Evolutionary conservation across 2,113 vertebrate genomes (phyloP).

Genomic region (Bambusicola thoracicus): DNA sequence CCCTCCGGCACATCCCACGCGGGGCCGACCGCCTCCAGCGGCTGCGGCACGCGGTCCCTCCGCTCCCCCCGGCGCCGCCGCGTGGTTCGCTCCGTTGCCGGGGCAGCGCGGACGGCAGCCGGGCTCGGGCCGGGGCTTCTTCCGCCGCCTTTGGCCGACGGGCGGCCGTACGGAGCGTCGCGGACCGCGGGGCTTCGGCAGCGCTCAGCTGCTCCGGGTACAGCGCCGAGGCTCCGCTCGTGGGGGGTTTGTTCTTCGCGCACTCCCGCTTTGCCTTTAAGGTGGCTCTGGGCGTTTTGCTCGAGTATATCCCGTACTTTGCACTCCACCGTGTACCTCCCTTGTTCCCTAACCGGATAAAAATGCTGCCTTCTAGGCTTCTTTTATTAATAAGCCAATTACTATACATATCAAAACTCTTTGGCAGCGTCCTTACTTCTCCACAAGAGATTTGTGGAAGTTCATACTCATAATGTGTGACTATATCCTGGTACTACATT

Average conservation of each 20-base stretch:
- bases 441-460: background rate
- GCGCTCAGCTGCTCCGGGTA: rapidly evolving
- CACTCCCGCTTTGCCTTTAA: background rate
- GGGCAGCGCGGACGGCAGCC: background rate
- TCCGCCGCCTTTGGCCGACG: too few relatives aligned
- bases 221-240: rapidly evolving
- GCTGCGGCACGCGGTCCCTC: background rate
- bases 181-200: background rate
- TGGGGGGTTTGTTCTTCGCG: background rate
- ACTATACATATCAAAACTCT: background rate
- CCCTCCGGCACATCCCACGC: background rate
- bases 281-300: rapidly evolving
- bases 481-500: background rate
- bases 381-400: background rate
- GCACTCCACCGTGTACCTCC: background rate
- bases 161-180: too few relatives aligned
- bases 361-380: background rate
- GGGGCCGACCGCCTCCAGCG: background rate
- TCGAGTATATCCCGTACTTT: rapidly evolving
- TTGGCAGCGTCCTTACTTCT: background rate
- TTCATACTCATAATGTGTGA: background rate
- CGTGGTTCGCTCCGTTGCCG: slow-evolving; percentile 28
- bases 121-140: too few relatives aligned
- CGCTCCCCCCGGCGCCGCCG: background rate
- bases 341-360: background rate